Evolutionary conservation across 2,113 vertebrate species (phyloP), one percentile per base, ranked within the genome.

Genomic region (Dromaius novaehollandiae): DNA sequence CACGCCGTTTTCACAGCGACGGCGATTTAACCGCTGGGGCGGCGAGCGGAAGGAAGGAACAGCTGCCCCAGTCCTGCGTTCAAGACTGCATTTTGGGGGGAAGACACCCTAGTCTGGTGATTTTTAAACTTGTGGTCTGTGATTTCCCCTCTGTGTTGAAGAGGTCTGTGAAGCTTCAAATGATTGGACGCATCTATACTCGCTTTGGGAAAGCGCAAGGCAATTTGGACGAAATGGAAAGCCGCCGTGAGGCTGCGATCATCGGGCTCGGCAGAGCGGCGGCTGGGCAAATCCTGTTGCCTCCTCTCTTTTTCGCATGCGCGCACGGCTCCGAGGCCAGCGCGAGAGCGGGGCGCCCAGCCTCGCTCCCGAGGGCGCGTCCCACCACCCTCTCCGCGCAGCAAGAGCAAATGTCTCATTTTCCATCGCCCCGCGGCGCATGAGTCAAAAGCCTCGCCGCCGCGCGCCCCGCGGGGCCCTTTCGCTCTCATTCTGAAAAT

Each of bases 401-500:
- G 65, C 63, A 90, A 56, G 69, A 93, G 60, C 81, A 92, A 90
- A 58, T 1, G 7, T 71, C 75, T 97, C 70, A n/a, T 88, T 95
- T 96, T 95, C 86, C 89, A 79, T 34, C 81, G 64, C 80, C 92
- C 61, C 28, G 73, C 92, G 50, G 85, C 73, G 65, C 21, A 81
- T 90, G 94, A 96, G 86, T 95, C 77, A 93, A 95, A 96, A 85
- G 79, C 74, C 64, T 93, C 92, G 84, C 92, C 93, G 84, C n/a
- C 73, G 63, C 82, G 84, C 87, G 93, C 95, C 94, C 86, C 84
- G 85, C 12, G 6, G 48, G 61, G 88, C 73, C 69, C 93, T 95
- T 93, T 97, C 95, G 77, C 91, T 94, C 92, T 92, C 91, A 87
- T 89, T 89, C 92, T 94, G 95, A 96, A 97, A 96, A 96, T 87